Conservation (phyloP, 2,113 vertebrate species). For the Myiozetetes cayanensis region DNA sequence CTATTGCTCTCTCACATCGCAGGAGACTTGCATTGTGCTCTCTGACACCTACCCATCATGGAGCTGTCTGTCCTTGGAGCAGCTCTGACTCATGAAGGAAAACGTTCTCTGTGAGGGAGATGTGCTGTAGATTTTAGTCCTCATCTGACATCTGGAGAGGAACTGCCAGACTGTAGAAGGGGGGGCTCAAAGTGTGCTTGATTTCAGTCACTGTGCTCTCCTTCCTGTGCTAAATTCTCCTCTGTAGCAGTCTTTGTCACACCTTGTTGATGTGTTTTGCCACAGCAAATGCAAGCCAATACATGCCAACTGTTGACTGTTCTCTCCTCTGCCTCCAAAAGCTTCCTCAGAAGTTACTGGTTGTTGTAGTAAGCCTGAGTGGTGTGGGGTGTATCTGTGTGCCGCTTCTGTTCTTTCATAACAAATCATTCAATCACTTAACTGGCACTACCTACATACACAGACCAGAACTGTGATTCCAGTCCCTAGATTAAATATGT, state of each 20-base stretch:
- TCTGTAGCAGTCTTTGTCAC: background rate
- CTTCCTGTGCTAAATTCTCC: background rate
- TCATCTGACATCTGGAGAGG: background rate
- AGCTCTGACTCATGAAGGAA: background rate
- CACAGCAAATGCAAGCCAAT: background rate
- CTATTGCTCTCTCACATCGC: background rate
- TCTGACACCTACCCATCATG: background rate
- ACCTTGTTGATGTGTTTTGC: background rate
- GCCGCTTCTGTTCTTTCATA: background rate
- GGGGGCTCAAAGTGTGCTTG: rapidly evolving
- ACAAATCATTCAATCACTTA: background rate
- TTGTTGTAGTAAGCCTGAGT: background rate
- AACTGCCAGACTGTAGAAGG: background rate
- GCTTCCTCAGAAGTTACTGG: background rate
- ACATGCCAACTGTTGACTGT: background rate
- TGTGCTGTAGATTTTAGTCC: background rate
- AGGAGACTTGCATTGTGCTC: background rate
- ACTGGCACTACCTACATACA: background rate
- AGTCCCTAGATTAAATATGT: background rate
- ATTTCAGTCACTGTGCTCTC: background rate
- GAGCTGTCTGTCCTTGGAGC: background rate
- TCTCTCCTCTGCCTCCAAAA: background rate
- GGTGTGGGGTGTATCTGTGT: background rate
- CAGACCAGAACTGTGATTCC: background rate
- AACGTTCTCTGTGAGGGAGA: background rate